A percentile compares a stretch with the other conserved stretches of the same genome.
Conservation (phyloP, 2,113 vertebrate species). For the Gorsachius goisagi region DNA sequence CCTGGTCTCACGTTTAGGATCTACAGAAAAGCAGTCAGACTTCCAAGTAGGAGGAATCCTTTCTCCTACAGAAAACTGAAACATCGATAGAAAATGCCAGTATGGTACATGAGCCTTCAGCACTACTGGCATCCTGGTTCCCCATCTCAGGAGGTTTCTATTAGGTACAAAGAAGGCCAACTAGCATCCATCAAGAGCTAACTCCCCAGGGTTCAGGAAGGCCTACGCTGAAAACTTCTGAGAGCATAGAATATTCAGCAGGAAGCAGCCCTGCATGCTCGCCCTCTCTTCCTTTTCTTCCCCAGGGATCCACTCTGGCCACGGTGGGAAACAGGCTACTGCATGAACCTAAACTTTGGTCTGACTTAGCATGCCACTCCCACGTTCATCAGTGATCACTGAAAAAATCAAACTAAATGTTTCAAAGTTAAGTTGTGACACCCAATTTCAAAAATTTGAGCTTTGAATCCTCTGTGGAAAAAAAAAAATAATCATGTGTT, state of each 20-base stretch:
- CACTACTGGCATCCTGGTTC: neutral
- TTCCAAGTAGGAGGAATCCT: neutral
- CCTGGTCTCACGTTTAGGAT: neutral
- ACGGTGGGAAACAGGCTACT: neutral
- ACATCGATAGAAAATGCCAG: neutral
- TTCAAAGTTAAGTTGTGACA: neutral
- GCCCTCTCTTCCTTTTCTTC: neutral
- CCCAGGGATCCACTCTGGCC: neutral
- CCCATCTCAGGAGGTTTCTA: neutral
- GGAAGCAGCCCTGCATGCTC: neutral
- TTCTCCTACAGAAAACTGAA: neutral
- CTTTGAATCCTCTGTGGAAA: neutral
- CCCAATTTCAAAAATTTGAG: neutral
- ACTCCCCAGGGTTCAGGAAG: neutral
- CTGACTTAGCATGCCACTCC: neutral
- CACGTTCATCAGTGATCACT: neutral
- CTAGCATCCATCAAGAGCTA: neutral
- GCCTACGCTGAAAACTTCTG: neutral
- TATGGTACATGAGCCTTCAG: fast-evolving
- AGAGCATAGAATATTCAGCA: neutral
- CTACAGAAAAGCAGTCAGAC: neutral
- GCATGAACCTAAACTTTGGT: neutral
- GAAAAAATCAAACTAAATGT: neutral
- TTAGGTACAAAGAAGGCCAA: neutral
- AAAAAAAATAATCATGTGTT: neutral